phyloP scores from a whole-genome alignment of 2,113 vertebrate genomes.

The Nothoprocta perdicaria region DNA sequence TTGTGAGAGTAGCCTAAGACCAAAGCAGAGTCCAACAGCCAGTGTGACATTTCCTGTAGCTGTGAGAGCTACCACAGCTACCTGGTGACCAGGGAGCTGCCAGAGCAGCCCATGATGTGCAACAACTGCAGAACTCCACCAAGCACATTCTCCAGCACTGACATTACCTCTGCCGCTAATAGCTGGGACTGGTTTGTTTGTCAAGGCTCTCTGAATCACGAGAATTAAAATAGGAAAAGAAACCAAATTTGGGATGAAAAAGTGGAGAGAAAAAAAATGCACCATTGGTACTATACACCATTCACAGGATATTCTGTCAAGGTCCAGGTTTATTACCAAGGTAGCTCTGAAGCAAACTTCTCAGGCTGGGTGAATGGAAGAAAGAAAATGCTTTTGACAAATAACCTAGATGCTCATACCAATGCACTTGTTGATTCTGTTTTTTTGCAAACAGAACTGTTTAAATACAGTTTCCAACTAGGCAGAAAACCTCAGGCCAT shows the following conservation, averaged over 20 bases:
- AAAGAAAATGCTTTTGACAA: constrained; percentile 17
- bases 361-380: not conserved
- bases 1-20: rapidly evolving
- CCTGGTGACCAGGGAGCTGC: not conserved
- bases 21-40: not conserved
- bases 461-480: not conserved
- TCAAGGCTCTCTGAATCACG: not conserved
- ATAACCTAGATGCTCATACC: not conserved
- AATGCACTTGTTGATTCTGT: not conserved
- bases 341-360: not conserved
- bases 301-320: not conserved
- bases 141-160: not conserved
- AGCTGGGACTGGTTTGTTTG: not conserved
- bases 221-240: not conserved
- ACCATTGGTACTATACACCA: not conserved
- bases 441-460: not conserved
- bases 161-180: not conserved
- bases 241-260: not conserved
- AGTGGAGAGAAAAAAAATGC: not conserved
- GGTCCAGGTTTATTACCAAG: not conserved
- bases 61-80: not conserved
- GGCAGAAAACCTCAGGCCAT: not conserved
- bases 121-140: not conserved
- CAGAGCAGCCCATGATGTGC: not conserved
- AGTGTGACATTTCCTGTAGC: not conserved